A percentile compares a stretch with the other conserved stretches of the same genome.
phyloP scores from a whole-genome alignment of 2,797 vertebrate genomes.

The Mionectes olivaceus region DNA sequence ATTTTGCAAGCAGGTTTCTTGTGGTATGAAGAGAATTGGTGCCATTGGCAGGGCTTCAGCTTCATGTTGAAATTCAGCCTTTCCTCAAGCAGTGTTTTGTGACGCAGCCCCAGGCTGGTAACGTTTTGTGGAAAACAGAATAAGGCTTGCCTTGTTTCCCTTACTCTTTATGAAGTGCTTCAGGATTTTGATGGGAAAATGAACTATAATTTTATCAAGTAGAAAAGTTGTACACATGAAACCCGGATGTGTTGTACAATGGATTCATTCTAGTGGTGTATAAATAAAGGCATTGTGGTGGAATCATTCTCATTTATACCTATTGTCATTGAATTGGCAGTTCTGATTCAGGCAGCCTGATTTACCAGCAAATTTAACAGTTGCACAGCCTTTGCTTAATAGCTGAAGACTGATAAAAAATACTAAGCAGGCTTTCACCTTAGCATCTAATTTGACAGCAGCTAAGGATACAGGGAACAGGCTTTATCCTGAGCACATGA shows the following conservation, averaged over 20 bases:
- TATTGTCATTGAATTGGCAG: background rate
- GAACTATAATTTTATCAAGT: slow-evolving; percentile 48
- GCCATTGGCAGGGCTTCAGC: slow-evolving; percentile 32
- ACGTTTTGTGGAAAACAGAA: slow-evolving; percentile 6
- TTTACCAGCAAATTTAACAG: background rate
- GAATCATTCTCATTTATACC: slow-evolving; percentile 6
- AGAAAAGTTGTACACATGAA: slow-evolving; percentile 13
- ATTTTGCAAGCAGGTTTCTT: slow-evolving; percentile 15
- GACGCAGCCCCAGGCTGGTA: slow-evolving; percentile 35
- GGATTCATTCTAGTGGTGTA: slow-evolving; percentile 28
- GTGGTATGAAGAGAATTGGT: background rate
- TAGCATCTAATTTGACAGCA: background rate
- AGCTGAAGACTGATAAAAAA: background rate
- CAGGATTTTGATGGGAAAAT: slow-evolving; percentile 58
- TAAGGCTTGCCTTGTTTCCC: slow-evolving; percentile 63
- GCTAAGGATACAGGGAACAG: background rate
- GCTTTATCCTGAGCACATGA: background rate
- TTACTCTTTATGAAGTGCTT: slow-evolving; percentile 50
- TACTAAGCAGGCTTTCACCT: slow-evolving; percentile 6
- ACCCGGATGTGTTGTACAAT: slow-evolving; percentile 4
- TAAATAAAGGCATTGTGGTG: slow-evolving; percentile 43
- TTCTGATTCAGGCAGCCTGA: slow-evolving; percentile 6
- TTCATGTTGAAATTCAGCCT: slow-evolving; percentile 14
- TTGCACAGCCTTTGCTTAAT: background rate
- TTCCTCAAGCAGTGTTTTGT: slow-evolving; percentile 27